Evolutionary conservation across 2,888 invertebrate genomes (phyloP).

Genomic region (Sinhomidia bicolor): DNA sequence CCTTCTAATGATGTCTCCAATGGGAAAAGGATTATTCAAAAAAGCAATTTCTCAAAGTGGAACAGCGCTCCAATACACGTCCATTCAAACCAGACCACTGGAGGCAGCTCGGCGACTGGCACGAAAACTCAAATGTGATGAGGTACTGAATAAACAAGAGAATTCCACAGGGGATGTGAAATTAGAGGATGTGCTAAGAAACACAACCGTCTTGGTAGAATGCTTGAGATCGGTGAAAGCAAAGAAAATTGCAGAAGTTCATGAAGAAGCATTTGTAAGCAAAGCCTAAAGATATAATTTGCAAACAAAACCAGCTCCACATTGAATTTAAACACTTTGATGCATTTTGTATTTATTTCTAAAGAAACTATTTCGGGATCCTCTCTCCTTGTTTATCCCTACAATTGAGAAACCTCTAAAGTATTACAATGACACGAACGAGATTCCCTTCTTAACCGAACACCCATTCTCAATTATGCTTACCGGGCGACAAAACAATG

Average conservation of each 20-base stretch:
- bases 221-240: constrained; percentile 75
- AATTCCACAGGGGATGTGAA: constrained; percentile 63
- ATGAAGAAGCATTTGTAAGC: constrained; percentile 74
- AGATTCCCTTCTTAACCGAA: constrained; percentile 72
- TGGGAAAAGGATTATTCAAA: constrained; percentile 75
- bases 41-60: constrained; percentile 75
- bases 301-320: background rate
- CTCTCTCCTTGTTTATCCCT: constrained; percentile 71
- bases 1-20: constrained; percentile 73
- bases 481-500: constrained; percentile 63
- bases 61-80: constrained; percentile 62
- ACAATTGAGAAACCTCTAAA: constrained; percentile 65
- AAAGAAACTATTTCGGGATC: constrained; percentile 62
- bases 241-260: constrained; percentile 74
- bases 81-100: constrained; percentile 70
- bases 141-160: constrained; percentile 58
- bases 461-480: constrained; percentile 76
- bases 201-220: constrained; percentile 62
- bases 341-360: too few relatives aligned
- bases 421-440: constrained; percentile 59
- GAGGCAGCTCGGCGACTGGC: constrained; percentile 75
- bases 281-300: too few relatives aligned
- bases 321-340: too few relatives aligned
- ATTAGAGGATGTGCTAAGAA: constrained; percentile 37
- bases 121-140: constrained; percentile 68